Evolutionary conservation across 2,888 invertebrate genomes (phyloP), one percentile per base, ranked within the genome.

Genomic region (Perizoma flavofasciatum): DNA sequence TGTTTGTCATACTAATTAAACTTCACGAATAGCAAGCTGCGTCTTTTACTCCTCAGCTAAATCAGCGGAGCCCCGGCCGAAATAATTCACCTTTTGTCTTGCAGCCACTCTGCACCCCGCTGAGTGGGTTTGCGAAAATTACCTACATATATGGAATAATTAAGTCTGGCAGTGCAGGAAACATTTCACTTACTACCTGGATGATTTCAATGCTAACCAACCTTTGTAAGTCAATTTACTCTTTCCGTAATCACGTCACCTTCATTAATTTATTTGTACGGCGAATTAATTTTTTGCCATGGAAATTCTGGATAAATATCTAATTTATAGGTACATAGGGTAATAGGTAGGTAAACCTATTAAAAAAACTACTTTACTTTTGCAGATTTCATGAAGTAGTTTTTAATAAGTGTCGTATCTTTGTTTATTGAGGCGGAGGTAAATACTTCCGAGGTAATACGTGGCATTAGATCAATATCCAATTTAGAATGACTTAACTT

Each of bases 111-210:
- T 95, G 95, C 76, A 96, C 96, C 0, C 97, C 97, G 0, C 94
- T 97, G 66, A 96, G 97, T 70, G 96, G 96, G 6, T 95, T 96
- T 37, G 96, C 97, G 62, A 97, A 97, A 90, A 91, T 96, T 4
- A 93, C 96, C 10, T 97, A 97, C 78, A 92, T 97, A 33, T 81
- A 94, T 57, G 95, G 96, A 60, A 97, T 97, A 67, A 73, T 96
- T 22, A 90, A 92, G 57, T 92, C 94, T 3, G 94, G 94, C 75
- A 95, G 96, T 79, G 95, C 97, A 2, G 95, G 95, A 69, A 95
- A 96, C 0, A 94, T 97, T 0, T 97, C 97, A 49, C 86, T 96
- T 10, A 89, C 95, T 4, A 97, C 97, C 4, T 97, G 97, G 97
- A 91, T 95, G 37, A 95, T 97, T 62, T 97, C 97, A 22, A 94